These are phyloP conservation scores for Ellobius talpinus DNA, from an alignment of 2,113 vertebrate genomes.

Conservation along the genomic window DNA sequence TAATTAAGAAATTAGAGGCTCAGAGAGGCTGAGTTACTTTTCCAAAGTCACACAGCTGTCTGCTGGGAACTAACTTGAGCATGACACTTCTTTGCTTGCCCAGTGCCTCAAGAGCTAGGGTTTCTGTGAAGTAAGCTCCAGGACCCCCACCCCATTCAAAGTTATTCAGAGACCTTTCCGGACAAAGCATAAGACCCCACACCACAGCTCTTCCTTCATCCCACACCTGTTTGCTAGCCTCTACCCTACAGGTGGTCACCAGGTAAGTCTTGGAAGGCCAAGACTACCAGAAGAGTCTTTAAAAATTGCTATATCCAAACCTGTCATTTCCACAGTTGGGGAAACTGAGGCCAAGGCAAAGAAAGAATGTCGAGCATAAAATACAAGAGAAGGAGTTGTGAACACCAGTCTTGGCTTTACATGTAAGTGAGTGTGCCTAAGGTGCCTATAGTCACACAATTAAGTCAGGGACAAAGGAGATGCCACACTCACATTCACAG, in stretches of 20 bases:
- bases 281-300: not conserved
- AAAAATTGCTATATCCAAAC: not conserved
- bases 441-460: not conserved
- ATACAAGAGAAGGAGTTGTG: not conserved
- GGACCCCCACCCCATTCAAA: too few species aligned
- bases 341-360: not conserved
- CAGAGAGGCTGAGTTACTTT: not conserved
- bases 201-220: fast-evolving
- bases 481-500: not conserved
- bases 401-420: not conserved
- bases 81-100: too few species aligned
- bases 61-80: not conserved
- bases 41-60: fast-evolving
- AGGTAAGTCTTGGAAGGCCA: not conserved
- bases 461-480: not conserved
- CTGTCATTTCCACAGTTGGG: not conserved
- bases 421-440: too few species aligned
- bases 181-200: fast-evolving
- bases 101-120: not conserved
- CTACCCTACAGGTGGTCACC: too few species aligned
- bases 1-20: not conserved
- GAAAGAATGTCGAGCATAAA: not conserved
- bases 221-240: not conserved
- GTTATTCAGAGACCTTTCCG: not conserved
- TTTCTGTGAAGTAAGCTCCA: not conserved